A percentile compares a stretch with the other conserved stretches of the same genome.
These are phyloP conservation scores for Lindbergichthys nudifrons DNA, from an alignment of 2,797 vertebrate genomes.

Conservation along the genomic window DNA sequence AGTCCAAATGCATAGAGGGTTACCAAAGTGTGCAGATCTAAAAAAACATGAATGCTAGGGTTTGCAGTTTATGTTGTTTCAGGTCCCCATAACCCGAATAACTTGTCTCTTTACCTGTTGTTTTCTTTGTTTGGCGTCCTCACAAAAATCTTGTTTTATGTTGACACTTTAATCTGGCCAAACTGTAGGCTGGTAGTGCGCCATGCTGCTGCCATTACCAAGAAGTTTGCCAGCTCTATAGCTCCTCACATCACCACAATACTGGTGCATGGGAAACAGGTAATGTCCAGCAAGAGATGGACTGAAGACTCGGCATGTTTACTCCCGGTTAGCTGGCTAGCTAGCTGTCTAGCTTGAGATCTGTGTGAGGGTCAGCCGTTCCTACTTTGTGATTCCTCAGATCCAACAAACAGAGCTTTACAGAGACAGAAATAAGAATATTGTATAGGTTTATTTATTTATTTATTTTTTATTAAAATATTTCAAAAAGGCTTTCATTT, in stretches of 20 bases:
- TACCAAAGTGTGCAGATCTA: background rate
- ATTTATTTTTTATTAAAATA: background rate
- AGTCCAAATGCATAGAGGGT: background rate
- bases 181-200: slow-evolving; percentile 93
- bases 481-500: background rate
- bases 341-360: slow-evolving; percentile 35
- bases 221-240: slow-evolving; percentile 96
- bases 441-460: background rate
- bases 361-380: slow-evolving; percentile 61
- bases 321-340: slow-evolving; percentile 51
- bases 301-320: slow-evolving; percentile 72
- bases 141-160: slow-evolving; percentile 7
- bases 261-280: slow-evolving; percentile 98
- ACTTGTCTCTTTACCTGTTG: slow-evolving; percentile 8
- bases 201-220: slow-evolving; percentile 89
- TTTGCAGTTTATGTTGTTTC: background rate
- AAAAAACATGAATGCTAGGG: background rate
- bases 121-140: slow-evolving; percentile 7
- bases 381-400: background rate
- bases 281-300: slow-evolving; percentile 80
- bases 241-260: slow-evolving; percentile 96
- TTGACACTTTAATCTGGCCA: slow-evolving; percentile 53
- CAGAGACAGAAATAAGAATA: background rate
- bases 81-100: background rate
- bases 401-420: background rate